Evolutionary conservation across 1,140 invertebrate genomes (phyloP).

Genomic region (Bombus cullumanus): DNA sequence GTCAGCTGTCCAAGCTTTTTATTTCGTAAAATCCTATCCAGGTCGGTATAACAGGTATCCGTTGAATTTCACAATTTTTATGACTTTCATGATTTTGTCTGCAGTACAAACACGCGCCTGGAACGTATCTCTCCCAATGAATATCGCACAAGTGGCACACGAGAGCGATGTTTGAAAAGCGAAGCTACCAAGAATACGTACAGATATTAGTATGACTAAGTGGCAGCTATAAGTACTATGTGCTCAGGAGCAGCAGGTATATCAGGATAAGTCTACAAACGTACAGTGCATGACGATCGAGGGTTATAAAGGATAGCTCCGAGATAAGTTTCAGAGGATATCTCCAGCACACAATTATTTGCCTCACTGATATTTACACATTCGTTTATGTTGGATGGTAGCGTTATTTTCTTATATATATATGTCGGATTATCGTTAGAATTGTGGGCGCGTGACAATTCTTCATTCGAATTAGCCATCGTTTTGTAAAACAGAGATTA

Average conservation of each 20-base stretch:
- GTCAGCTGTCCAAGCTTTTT: background rate
- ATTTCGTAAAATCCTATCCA: background rate
- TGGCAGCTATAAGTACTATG: background rate
- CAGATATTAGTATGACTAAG: background rate
- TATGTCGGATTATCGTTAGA: too few relatives aligned
- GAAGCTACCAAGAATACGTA: constrained; percentile 5
- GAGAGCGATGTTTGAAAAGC: constrained; percentile 16
- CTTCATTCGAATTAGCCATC: too few relatives aligned
- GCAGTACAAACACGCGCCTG: background rate
- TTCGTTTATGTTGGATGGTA: too few relatives aligned
- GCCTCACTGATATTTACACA: background rate
- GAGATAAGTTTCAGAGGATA: background rate
- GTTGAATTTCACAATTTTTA: background rate
- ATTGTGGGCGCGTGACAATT: too few relatives aligned
- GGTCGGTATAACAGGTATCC: background rate
- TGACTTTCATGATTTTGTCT: constrained; percentile 7
- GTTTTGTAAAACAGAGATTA: too few relatives aligned
- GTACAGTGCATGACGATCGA: background rate
- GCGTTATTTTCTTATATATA: too few relatives aligned
- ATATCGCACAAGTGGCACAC: background rate
- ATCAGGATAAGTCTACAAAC: background rate
- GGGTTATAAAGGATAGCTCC: background rate
- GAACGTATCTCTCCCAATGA: background rate
- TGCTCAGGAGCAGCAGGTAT: background rate
- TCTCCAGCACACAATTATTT: constrained; percentile 5